Conservation (phyloP, 2,113 vertebrate species). For the Ageneiosus marmoratus region DNA sequence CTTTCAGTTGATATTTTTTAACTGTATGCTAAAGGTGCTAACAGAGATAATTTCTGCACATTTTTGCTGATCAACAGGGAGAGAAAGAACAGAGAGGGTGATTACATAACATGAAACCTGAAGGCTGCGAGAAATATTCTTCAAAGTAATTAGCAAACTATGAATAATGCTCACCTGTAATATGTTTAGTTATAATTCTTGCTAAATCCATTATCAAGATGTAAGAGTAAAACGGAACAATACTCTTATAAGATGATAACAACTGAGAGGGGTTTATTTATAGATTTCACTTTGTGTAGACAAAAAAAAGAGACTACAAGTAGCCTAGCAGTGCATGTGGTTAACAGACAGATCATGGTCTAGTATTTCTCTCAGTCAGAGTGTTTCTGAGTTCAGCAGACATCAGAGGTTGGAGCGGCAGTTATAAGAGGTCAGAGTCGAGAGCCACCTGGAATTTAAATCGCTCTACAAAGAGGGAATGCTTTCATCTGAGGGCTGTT, state of each 20-base stretch:
- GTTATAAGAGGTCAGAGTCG: constrained; percentile 57
- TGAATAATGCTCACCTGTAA: too few species aligned
- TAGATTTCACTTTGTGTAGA: neutral
- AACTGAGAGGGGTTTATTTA: neutral
- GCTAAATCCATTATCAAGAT: neutral
- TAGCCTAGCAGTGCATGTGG: constrained; percentile 54
- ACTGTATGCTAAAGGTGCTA: neutral
- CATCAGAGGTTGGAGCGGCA: constrained; percentile 39
- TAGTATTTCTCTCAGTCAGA: constrained; percentile 19
- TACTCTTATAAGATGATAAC: neutral
- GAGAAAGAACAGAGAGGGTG: neutral
- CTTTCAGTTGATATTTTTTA: too few species aligned
- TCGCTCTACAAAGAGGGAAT: constrained; percentile 57
- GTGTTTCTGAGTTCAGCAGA: constrained; percentile 27
- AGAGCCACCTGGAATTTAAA: constrained; percentile 63
- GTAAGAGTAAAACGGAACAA: neutral
- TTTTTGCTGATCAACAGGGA: neutral
- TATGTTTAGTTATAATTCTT: neutral
- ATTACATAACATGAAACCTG: neutral
- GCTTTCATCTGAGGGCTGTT: constrained; percentile 61
- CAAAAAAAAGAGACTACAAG: neutral
- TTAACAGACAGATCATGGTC: constrained; percentile 55
- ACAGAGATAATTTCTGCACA: neutral
- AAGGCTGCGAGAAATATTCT: neutral
- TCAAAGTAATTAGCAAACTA: neutral